phyloP scores from a whole-genome alignment of 1,140 invertebrate genomes.

The Apolygus lucorum region DNA sequence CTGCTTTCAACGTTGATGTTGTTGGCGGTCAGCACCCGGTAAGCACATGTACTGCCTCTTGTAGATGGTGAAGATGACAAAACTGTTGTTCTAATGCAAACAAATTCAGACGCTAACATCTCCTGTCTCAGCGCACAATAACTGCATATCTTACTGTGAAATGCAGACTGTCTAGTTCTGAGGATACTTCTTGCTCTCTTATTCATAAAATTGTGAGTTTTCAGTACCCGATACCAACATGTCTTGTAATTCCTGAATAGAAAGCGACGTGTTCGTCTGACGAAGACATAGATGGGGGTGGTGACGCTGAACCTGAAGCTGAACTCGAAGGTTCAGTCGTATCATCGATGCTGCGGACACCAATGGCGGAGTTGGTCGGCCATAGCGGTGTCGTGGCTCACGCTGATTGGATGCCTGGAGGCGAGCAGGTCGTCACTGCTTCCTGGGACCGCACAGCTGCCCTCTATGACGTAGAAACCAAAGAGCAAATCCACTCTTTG shows the following conservation, averaged over 20 bases:
- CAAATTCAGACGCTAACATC: too few species aligned
- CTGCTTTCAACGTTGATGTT: conserved; percentile 56
- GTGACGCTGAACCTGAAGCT: conserved; percentile 46
- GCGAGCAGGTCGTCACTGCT: conserved; percentile 92
- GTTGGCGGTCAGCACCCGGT: neutral
- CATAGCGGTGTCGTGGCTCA: conserved; percentile 86
- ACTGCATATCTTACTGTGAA: too few species aligned
- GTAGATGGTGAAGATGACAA: too few species aligned
- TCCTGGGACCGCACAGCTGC: conserved; percentile 95
- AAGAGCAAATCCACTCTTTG: conserved; percentile 80
- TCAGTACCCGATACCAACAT: too few species aligned
- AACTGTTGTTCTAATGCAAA: too few species aligned
- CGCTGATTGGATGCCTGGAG: conserved; percentile 88
- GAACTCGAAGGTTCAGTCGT: conserved; percentile 38
- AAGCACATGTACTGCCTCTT: too few species aligned
- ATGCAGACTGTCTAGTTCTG: too few species aligned
- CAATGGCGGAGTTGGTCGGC: conserved; percentile 69
- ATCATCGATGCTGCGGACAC: conserved; percentile 62
- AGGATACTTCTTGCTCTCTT: too few species aligned
- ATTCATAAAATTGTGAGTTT: too few species aligned
- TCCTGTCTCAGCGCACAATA: too few species aligned
- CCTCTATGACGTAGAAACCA: conserved; percentile 92
- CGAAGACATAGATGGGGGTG: conserved; percentile 44
- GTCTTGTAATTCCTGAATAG: too few species aligned
- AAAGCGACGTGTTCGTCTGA: too few species aligned